A percentile compares a stretch with the other conserved stretches of the same genome.
Evolutionary conservation across 2,797 vertebrate species (phyloP).

Genomic region (Sardinella longiceps): DNA sequence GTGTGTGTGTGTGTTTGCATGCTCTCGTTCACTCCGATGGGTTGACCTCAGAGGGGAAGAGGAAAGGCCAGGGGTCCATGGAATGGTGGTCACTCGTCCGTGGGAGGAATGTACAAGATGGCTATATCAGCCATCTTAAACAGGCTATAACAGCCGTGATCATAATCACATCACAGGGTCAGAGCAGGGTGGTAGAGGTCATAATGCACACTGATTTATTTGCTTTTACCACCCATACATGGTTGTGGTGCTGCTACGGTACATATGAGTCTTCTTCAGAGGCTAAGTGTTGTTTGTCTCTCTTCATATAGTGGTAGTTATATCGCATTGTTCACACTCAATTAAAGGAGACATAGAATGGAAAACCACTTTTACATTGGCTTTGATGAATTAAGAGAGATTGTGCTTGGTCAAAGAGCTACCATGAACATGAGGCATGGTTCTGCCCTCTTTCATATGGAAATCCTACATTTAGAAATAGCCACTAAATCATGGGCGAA

Average conservation of each 20-base stretch:
- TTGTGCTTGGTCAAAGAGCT: no score
- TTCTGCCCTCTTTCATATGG: no score
- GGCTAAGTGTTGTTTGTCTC: neutral
- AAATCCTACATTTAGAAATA: no score
- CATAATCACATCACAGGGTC: no score
- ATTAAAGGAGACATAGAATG: no score
- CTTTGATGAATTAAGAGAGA: no score
- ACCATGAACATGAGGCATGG: no score
- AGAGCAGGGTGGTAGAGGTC: neutral
- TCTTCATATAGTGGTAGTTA: neutral
- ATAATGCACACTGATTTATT: neutral
- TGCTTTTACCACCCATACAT: neutral
- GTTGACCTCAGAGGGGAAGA: neutral
- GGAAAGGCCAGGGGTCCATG: neutral
- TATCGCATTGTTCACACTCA: neutral
- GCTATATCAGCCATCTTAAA: neutral
- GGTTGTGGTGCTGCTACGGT: neutral
- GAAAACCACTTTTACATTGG: no score
- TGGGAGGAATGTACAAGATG: conserved; percentile 4
- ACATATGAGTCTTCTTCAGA: neutral
- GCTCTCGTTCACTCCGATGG: neutral
- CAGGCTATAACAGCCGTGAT: neutral
- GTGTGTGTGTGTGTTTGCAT: neutral
- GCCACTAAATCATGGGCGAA: no score
- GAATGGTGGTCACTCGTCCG: neutral